phyloP scores from a whole-genome alignment of 2,797 vertebrate species.

The Malurus leucopterus region DNA sequence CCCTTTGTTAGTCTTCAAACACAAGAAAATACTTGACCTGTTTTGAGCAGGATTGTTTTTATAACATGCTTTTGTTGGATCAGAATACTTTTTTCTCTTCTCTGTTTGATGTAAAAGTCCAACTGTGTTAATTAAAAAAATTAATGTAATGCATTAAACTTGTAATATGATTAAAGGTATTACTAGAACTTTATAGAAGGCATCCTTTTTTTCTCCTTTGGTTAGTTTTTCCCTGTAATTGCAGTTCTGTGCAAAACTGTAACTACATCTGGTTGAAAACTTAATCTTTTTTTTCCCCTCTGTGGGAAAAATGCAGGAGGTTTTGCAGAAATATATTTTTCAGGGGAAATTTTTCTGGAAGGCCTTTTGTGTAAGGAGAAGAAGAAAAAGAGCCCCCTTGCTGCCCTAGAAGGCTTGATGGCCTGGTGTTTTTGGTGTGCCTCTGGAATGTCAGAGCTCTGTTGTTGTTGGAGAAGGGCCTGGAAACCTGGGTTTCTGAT shows the following conservation, averaged over 20 bases:
- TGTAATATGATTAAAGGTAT: conserved; percentile 23
- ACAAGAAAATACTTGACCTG: neutral
- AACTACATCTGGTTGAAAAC: neutral
- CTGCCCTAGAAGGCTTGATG: neutral
- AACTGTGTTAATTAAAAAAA: conserved; percentile 28
- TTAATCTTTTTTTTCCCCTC: neutral
- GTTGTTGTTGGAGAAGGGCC: neutral
- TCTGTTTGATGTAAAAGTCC: conserved; percentile 15
- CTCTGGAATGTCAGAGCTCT: neutral
- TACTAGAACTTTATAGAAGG: neutral
- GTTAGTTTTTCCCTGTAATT: neutral
- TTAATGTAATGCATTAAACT: neutral
- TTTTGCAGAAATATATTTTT: neutral
- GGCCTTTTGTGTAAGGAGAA: neutral
- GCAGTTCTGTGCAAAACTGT: neutral
- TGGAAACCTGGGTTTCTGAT: neutral
- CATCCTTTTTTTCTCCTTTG: neutral
- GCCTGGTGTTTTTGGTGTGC: neutral
- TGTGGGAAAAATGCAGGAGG: neutral
- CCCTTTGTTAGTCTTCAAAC: neutral
- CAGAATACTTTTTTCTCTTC: neutral
- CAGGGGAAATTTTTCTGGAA: neutral
- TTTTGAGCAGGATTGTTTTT: neutral
- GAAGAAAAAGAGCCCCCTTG: neutral
- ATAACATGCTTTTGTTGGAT: neutral